phyloP scores from a whole-genome alignment of 2,888 invertebrate genomes.

The Epirrhoe tristata region DNA sequence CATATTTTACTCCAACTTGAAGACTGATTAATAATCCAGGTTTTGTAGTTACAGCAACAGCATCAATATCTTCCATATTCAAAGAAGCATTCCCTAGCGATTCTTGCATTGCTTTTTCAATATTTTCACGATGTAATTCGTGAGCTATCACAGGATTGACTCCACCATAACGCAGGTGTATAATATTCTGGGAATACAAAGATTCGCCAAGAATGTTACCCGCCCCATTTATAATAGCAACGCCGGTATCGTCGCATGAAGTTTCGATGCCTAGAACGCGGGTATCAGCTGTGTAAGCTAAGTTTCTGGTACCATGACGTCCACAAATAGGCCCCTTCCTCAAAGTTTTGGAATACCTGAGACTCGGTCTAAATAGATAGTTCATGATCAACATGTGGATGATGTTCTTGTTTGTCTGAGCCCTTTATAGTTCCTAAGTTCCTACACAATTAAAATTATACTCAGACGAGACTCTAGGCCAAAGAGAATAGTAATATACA shows the following conservation, averaged over 20 bases:
- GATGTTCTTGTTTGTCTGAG: too few species aligned
- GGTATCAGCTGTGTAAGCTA: conserved; percentile 27
- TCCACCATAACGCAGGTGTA: conserved; percentile 92
- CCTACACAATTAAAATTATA: too few species aligned
- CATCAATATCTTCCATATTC: conserved; percentile 89
- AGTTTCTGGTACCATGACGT: conserved; percentile 1
- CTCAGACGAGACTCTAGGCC: too few species aligned
- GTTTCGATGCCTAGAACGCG: conserved; percentile 96
- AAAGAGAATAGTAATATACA: too few species aligned
- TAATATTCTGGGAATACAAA: conserved; percentile 91
- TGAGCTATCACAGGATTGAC: conserved; percentile 95
- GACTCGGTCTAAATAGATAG: background rate
- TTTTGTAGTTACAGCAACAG: conserved; percentile 95
- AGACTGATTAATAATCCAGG: conserved; percentile 94
- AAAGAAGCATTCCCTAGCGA: conserved; percentile 87
- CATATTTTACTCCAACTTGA: conserved; percentile 92
- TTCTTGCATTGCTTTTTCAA: conserved; percentile 89
- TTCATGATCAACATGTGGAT: conserved; percentile 4
- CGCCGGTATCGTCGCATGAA: conserved; percentile 98
- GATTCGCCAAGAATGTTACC: conserved; percentile 92
- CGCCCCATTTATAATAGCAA: conserved; percentile 91
- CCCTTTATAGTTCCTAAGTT: too few species aligned
- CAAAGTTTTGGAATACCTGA: background rate
- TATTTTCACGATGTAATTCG: conserved; percentile 91
- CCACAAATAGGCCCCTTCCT: conserved; percentile 4